Evolutionary conservation across 2,888 invertebrate species (phyloP).

Genomic region (Thecocarcelia acutangulata): DNA sequence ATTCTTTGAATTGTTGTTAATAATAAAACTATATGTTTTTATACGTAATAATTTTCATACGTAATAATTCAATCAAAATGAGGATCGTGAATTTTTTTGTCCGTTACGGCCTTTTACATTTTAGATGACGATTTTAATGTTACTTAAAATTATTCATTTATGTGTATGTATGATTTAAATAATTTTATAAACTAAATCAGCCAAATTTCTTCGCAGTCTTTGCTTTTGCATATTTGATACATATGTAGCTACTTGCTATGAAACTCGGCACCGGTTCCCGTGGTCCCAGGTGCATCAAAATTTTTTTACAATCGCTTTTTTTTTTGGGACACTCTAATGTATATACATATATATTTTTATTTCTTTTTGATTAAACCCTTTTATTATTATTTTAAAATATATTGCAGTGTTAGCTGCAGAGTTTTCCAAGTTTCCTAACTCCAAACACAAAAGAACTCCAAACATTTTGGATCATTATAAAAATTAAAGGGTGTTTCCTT

Average conservation of each 20-base stretch:
- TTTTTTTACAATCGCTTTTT: conserved; percentile 14
- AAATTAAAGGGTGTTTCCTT: no score
- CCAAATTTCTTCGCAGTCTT: not conserved
- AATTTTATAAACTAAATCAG: not conserved
- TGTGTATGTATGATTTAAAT: not conserved
- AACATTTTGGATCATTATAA: no score
- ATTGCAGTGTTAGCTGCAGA: no score
- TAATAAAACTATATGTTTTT: not conserved
- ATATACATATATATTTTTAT: no score
- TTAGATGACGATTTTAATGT: not conserved
- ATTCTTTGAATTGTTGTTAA: conserved; percentile 4
- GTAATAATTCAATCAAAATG: not conserved
- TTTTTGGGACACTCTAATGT: no score
- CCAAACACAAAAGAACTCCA: no score
- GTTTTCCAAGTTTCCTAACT: no score
- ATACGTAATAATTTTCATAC: conserved; percentile 8
- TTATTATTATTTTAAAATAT: no score
- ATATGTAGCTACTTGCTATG: conserved; percentile 2
- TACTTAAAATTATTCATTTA: conserved; percentile 2
- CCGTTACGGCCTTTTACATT: conserved; percentile 1
- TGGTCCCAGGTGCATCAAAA: conserved; percentile 6
- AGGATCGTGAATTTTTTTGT: not conserved
- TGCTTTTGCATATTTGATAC: not conserved
- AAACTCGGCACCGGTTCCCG: conserved; percentile 2
- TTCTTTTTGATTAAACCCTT: no score